Base-by-base conservation (phyloP, 2,113 vertebrate species). In the Chloropsis hardwickii region DNA sequence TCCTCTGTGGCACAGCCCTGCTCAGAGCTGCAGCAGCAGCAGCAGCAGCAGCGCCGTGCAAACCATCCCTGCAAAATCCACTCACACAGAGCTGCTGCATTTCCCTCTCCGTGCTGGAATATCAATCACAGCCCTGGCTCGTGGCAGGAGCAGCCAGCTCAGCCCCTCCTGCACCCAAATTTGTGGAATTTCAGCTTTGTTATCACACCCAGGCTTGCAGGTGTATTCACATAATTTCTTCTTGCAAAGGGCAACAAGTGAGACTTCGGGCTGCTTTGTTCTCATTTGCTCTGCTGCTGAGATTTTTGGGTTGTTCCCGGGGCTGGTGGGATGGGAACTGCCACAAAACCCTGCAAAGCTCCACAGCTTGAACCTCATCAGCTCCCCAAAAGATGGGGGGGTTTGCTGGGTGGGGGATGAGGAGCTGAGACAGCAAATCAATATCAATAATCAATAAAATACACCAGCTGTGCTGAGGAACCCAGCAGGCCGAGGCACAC, bases 41-140 rank as follows among this genome's bases (percentile, higher is more conserved):
- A 7, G 6, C 2, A 37, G 42, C 37, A 35, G 47, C 18, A 7
- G 6, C 2, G 0, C 64, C 0, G 0, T n/a, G 19, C 27, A 14
- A 79, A 81, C 79, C 20, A 42, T 60, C 88, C 61, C 65, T 0
- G 1, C 44, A 24, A 64, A 50, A 67, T 24, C 10, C 17, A 50
- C 48, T 56, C 61, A 21, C 48, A 15, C n/a, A 0, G 44, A 83
- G 48, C 37, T 18, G 78, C 57, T 7, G 37, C 56, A 6, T 71
- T 92, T 77, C 48, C 80, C 10, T 73, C 13, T 58, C 81, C 4
- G 1, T 25, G 56, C 77, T 45, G 82, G 39, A 6, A 78, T 69
- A 92, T 86, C 88, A 70, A 60, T 94, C 92, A 77, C 35, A 94
- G 66, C 5, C 47, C 86, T 33, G 91, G 42, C 57, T 81, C 48